These are phyloP conservation scores for Python bivittatus DNA, from an alignment of 2,113 vertebrate species.

Conservation along the genomic window DNA sequence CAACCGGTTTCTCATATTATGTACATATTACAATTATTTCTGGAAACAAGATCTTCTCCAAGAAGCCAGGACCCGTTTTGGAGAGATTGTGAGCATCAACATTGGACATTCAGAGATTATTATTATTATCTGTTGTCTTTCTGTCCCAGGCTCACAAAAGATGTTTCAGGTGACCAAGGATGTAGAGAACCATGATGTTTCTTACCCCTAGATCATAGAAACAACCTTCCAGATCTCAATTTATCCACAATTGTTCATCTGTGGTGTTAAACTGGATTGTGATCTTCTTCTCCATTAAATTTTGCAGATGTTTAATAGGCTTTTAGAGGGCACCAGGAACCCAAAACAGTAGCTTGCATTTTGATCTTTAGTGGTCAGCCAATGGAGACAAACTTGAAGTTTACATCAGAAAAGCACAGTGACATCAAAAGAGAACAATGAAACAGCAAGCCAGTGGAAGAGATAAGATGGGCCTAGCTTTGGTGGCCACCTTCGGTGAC, in stretches of 20 bases:
- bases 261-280: neutral
- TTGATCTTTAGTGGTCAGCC: neutral
- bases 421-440: neutral
- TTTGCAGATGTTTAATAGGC: neutral
- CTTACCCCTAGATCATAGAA: neutral
- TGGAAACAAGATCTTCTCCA: neutral
- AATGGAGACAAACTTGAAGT: neutral
- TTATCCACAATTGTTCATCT: neutral
- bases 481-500: neutral
- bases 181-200: neutral
- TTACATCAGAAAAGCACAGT: neutral
- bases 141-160: neutral
- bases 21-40: fast-evolving
- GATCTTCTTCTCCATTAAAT: no score
- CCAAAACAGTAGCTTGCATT: neutral
- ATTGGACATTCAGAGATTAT: neutral
- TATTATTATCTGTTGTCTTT: neutral
- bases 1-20: neutral
- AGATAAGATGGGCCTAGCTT: neutral
- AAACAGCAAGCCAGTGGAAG: neutral
- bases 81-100: neutral
- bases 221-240: neutral
- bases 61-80: neutral
- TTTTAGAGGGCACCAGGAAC: no score
- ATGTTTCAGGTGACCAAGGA: neutral